Evolutionary conservation across 2,888 invertebrate genomes (phyloP).

Genomic region (Isoperla grammatica): DNA sequence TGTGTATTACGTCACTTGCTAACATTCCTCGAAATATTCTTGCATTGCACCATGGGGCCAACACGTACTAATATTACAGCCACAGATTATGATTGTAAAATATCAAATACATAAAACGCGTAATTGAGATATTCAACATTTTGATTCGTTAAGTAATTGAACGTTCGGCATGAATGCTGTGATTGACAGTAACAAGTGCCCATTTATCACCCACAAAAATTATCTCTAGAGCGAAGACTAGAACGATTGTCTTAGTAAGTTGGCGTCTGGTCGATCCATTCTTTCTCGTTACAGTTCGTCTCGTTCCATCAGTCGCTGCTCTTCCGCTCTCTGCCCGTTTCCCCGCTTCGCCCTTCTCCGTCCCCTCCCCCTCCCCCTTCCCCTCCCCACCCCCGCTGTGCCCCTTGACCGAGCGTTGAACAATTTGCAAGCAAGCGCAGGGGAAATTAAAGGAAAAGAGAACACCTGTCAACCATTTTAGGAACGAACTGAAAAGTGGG

Average conservation of each 20-base stretch:
- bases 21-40: too few species aligned
- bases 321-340: not conserved
- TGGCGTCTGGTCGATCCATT: not conserved
- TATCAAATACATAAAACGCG: too few species aligned
- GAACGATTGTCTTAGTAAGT: not conserved
- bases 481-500: not conserved
- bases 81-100: too few species aligned
- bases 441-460: constrained; percentile 24
- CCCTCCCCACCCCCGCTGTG: not conserved
- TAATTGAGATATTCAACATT: too few species aligned
- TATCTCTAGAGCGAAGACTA: too few species aligned
- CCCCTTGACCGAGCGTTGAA: constrained; percentile 2
- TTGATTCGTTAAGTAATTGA: too few species aligned
- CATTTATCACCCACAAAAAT: too few species aligned
- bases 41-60: too few species aligned
- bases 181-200: too few species aligned
- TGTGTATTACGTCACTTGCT: too few species aligned
- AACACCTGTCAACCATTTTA: constrained; percentile 20
- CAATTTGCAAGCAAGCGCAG: constrained; percentile 25
- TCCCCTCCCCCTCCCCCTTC: constrained; percentile 2
- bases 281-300: not conserved
- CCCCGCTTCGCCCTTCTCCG: not conserved
- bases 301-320: not conserved
- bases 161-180: too few species aligned
- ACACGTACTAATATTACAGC: too few species aligned